Percentiles rank a stretch among this genome's conserved stretches.
These are phyloP conservation scores for Drosophila robusta DNA, from an alignment of 2,888 invertebrate genomes.

Conservation along the genomic window DNA sequence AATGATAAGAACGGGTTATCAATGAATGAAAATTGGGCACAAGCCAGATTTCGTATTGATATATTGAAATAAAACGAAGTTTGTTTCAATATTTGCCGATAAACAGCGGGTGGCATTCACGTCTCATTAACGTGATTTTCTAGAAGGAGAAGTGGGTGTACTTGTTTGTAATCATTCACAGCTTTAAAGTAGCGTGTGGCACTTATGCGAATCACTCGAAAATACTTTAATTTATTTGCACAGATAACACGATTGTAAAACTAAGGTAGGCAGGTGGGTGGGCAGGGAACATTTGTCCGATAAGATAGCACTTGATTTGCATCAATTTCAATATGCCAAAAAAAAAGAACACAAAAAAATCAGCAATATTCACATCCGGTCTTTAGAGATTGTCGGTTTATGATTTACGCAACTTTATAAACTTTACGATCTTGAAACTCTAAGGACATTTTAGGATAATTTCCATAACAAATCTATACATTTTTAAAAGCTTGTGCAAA, in stretches of 20 bases:
- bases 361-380: constrained; percentile 2
- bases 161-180: constrained; percentile 16
- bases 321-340: constrained; percentile 14
- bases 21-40: neutral
- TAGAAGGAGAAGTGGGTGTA: neutral
- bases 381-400: neutral
- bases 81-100: neutral
- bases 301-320: constrained; percentile 21
- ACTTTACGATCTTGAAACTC: neutral
- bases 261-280: neutral
- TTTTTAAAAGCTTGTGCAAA: neutral
- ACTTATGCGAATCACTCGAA: constrained; percentile 15
- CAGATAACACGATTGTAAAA: constrained; percentile 18
- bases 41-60: neutral
- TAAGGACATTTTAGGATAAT: too few relatives aligned
- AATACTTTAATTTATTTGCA: constrained; percentile 26
- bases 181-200: constrained; percentile 18
- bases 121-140: neutral
- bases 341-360: neutral
- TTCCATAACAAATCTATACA: neutral
- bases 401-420: neutral
- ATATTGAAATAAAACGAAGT: neutral
- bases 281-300: constrained; percentile 9
- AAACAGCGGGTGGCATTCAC: neutral
- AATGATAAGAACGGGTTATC: constrained; percentile 11